Evolutionary conservation across 2,888 invertebrate species (phyloP), one percentile per base, ranked within the genome.

Genomic region (Galerucella pusilla): DNA sequence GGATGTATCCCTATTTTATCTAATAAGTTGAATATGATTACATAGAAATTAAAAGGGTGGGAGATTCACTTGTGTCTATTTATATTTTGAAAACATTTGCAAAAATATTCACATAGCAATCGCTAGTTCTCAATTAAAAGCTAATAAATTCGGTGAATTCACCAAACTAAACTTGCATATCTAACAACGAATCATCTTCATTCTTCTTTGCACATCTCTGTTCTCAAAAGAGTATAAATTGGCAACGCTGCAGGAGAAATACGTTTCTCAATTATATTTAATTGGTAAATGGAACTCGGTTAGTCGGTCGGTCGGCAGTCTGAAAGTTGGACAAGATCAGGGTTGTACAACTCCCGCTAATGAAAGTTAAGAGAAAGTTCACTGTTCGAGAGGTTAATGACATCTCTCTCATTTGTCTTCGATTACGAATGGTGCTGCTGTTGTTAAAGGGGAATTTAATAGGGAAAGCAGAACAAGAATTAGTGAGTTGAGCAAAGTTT

Each of bases 311-410:
- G 74, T 71, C 86, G 86, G 86, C 85, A 85, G 83, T 86, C 86
- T 84, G 83, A 86, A 85, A 85, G 85, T 87, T 87, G 86, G 86
- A 86, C 86, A 85, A 87, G 87, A 87, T 87, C 86, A 86, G 86
- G 86, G 85, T 84, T 84, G 74, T 80, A 67, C 52, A 74, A 68
- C 70, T 71, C 63, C 77, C 77, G 80, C 83, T 85, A 84, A 85
- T 85, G 85, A 85, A 85, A 85, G 83, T 85, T 84, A 79, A 83
- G 83, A 82, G 83, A 84, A 84, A 85, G 84, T 85, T 85, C 83
- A 82, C 79, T 81, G 82, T 79, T 80, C 82, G 74, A 73, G 79
- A 79, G 79, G 79, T 79, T 79, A 79, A 79, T 79, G 79, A 77
- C 77, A 74, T 75, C 68, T 75, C 65, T 68, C 77, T 74, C 75